A percentile compares a stretch with the other conserved stretches of the same genome.
phyloP scores from a whole-genome alignment of 2,797 vertebrate genomes.

The Gorsachius magnificus region DNA sequence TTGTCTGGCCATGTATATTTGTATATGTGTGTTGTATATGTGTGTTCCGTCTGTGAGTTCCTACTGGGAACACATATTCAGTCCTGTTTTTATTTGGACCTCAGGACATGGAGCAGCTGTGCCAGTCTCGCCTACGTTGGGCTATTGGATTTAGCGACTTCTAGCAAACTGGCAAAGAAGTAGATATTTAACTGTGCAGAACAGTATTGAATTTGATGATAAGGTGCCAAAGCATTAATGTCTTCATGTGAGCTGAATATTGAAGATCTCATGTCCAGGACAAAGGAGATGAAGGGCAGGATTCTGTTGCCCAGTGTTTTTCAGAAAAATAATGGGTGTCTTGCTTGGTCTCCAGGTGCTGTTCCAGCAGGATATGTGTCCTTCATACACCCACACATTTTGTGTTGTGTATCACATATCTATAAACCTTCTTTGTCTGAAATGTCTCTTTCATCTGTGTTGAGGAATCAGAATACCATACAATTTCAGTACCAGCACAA shows the following conservation, averaged over 20 bases:
- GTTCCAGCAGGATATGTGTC: not conserved
- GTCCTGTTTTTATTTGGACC: not conserved
- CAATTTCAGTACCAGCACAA: not conserved
- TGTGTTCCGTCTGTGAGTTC: not conserved
- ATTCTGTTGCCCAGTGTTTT: not conserved
- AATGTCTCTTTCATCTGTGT: not conserved
- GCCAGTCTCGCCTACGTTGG: not conserved
- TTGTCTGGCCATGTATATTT: not conserved
- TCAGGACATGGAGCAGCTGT: not conserved
- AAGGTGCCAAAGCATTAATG: not conserved
- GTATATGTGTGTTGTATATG: not conserved
- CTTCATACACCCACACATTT: not conserved
- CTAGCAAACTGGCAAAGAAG: not conserved
- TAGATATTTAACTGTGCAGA: not conserved
- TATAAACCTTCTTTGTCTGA: not conserved
- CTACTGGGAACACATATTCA: not conserved
- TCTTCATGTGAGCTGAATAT: not conserved
- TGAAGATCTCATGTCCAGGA: rapidly evolving
- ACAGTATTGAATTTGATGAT: not conserved
- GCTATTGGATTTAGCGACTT: not conserved
- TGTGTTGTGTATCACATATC: not conserved
- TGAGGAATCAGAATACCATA: not conserved
- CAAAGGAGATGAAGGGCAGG: not conserved
- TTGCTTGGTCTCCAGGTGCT: not conserved
- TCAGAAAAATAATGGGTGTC: not conserved